These are phyloP conservation scores for Frankliniella fusca DNA, from an alignment of 2,888 invertebrate genomes.

Conservation along the genomic window DNA sequence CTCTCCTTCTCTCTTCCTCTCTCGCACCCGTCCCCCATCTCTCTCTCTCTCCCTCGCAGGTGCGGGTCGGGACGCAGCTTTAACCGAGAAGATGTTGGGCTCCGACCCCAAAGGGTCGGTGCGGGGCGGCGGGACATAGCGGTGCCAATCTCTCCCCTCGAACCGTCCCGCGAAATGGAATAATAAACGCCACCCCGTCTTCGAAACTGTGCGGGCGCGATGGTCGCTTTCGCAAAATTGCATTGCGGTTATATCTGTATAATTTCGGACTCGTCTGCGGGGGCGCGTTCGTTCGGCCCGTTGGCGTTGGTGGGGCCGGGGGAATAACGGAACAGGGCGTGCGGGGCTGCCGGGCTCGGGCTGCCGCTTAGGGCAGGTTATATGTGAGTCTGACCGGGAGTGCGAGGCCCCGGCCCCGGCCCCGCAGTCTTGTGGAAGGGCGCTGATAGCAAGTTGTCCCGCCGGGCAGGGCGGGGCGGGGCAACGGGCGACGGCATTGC, in stretches of 20 bases:
- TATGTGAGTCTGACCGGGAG: neutral
- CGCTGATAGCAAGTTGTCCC: neutral
- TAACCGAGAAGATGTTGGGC: too few relatives aligned
- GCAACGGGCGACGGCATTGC: neutral
- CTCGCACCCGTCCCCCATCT: neutral
- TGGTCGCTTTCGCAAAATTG: too few relatives aligned
- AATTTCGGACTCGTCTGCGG: too few relatives aligned
- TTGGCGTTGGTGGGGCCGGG: too few relatives aligned
- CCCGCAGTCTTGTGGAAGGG: neutral
- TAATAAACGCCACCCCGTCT: too few relatives aligned
- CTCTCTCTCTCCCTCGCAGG: neutral
- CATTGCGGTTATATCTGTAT: too few relatives aligned
- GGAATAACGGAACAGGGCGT: neutral
- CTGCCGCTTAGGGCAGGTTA: neutral
- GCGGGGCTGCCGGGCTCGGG: neutral
- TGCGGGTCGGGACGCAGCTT: neutral
- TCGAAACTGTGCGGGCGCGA: too few relatives aligned
- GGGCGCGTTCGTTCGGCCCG: too few relatives aligned
- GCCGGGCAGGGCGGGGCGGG: neutral
- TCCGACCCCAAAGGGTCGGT: too few relatives aligned
- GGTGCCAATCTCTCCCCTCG: too few relatives aligned
- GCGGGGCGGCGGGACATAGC: too few relatives aligned
- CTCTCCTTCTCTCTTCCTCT: neutral
- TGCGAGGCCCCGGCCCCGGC: neutral
- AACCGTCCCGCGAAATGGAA: too few relatives aligned